Evolutionary conservation across 2,113 vertebrate species (phyloP), one percentile per base, ranked within the genome.

Genomic region (Elanoides forficatus): DNA sequence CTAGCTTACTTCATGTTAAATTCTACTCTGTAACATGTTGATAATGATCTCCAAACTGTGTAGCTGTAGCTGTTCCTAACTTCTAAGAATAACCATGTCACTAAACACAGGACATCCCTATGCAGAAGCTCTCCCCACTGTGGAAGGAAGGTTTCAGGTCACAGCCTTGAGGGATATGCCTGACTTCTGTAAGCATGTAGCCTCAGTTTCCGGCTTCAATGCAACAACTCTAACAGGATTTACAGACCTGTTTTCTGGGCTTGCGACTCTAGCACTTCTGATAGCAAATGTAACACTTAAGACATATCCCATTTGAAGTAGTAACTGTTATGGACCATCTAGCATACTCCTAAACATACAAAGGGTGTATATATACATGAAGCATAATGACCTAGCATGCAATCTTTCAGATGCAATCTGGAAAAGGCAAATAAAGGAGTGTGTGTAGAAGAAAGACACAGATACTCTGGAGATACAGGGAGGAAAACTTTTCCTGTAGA

Each of bases 361-460:
- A 45, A 70, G 45, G 9, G 7, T 22, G 3, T 26, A 21, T 22
- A 27, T 22, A 6, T 38, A 4, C 16, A 8, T 43, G 53, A 63
- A 75, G 27, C 17, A 8, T 16, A 36, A 23, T 3, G 20, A 40
- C 21, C 19, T 42, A 43, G 11, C 16, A 7, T 1, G 0, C 34
- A n/a, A 7, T 30, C 43, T 53, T 90, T 36, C 10, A 71, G 22
- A 18, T 43, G 18, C 13, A 42, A 2, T 17, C 60, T 81, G 32
- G n/a, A 53, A 71, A 75, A 58, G 52, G 12, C 14, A 52, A 59
- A 48, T 70, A 19, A 68, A 81, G 34, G 11, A 23, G 8, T 17
- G 6, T 13, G 19, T 4, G 34, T 52, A 50, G 66, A 26, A 58
- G 48, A 45, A 80, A 74, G 58, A 42, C 30, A 19, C 27, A 32